Evolutionary conservation across 2,888 invertebrate species (phyloP).

Genomic region (Branchinecta sandiegonensis): DNA sequence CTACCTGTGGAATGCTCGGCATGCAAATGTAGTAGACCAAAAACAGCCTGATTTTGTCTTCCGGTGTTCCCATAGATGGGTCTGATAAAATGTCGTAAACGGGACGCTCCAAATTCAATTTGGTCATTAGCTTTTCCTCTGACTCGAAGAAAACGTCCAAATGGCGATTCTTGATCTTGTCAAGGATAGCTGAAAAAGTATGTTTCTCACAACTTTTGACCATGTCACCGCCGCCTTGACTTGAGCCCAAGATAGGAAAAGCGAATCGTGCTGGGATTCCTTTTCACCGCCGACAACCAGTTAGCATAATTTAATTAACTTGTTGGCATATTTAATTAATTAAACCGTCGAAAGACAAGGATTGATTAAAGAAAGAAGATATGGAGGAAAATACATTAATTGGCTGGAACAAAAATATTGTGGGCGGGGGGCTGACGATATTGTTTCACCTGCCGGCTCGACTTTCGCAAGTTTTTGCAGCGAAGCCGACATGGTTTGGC

Average conservation of each 20-base stretch:
- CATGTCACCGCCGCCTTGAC: too few species aligned
- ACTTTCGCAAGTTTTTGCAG: too few species aligned
- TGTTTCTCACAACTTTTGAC: neutral
- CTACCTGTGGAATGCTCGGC: constrained; percentile 53
- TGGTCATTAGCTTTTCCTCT: constrained; percentile 94
- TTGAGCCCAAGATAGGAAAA: too few species aligned
- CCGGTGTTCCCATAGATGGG: constrained; percentile 66
- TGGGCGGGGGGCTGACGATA: too few species aligned
- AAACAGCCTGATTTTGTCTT: constrained; percentile 84
- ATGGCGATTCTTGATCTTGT: constrained; percentile 70
- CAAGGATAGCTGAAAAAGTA: constrained; percentile 48
- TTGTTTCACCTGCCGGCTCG: too few species aligned
- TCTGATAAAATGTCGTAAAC: constrained; percentile 76
- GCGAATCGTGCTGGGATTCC: too few species aligned
- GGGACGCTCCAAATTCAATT: constrained; percentile 59
- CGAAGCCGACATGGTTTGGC: too few species aligned
- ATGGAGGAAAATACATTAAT: too few species aligned
- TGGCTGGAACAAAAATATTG: too few species aligned
- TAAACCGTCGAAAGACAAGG: neutral
- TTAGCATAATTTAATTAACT: constrained; percentile 10
- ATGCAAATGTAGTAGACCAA: constrained; percentile 82
- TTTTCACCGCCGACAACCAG: neutral
- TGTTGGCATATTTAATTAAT: neutral
- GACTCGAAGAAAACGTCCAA: constrained; percentile 92
- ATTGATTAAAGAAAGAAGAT: too few species aligned